phyloP scores from a whole-genome alignment of 2,888 invertebrate genomes.

The Stratiomys singularior region DNA sequence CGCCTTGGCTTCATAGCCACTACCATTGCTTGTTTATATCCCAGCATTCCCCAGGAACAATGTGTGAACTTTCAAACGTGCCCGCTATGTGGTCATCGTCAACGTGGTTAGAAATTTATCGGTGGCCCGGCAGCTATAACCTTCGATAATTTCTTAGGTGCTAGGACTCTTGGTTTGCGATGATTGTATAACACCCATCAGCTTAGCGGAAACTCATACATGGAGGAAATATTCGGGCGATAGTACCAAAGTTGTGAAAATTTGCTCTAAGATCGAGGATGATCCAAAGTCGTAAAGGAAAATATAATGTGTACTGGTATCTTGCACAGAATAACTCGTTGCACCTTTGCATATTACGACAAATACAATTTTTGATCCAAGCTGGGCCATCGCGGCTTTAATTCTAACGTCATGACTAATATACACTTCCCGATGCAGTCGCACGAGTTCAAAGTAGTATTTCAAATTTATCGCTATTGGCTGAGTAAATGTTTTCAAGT shows the following conservation, averaged over 20 bases:
- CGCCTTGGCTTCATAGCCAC: neutral
- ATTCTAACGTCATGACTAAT: conserved; percentile 24
- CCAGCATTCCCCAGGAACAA: conserved; percentile 41
- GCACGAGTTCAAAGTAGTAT: conserved; percentile 33
- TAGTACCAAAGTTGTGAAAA: neutral
- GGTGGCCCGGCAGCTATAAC: conserved; percentile 43
- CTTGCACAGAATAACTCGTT: neutral
- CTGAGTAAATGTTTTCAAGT: too few species aligned
- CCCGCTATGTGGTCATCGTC: conserved; percentile 12
- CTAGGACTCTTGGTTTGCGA: conserved; percentile 6
- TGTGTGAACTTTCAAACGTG: conserved; percentile 49
- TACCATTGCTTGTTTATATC: neutral
- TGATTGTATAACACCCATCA: conserved; percentile 38
- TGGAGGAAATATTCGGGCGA: neutral
- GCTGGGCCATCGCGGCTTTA: conserved; percentile 25
- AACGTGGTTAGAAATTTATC: conserved; percentile 48
- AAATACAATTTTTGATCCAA: conserved; percentile 12
- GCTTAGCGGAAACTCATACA: neutral
- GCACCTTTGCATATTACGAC: neutral
- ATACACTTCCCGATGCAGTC: neutral
- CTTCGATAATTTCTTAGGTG: conserved; percentile 31
- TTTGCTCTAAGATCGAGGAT: neutral
- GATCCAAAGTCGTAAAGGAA: neutral
- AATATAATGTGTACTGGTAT: neutral
- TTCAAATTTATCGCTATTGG: conserved; percentile 44